These are phyloP conservation scores for Podarcis muralis DNA, from an alignment of 2,113 vertebrate species.

Conservation along the genomic window DNA sequence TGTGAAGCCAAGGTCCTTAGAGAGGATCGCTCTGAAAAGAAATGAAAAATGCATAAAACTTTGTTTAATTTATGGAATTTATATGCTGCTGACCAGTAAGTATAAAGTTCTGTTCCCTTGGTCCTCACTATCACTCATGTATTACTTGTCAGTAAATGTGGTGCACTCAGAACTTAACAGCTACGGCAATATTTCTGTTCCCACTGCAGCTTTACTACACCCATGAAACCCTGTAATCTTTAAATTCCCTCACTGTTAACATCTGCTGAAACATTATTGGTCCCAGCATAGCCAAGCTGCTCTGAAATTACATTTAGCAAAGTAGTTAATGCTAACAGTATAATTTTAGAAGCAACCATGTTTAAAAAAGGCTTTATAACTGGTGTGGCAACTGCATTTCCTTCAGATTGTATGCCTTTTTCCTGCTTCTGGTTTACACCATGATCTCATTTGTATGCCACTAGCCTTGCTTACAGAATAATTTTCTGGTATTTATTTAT, in stretches of 20 bases:
- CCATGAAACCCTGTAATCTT: slow-evolving; percentile 92
- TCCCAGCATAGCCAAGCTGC: slow-evolving; percentile 88
- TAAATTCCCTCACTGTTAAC: slow-evolving; percentile 97
- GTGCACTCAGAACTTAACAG: slow-evolving; percentile 85
- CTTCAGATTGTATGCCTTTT: slow-evolving; percentile 35
- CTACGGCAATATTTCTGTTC: slow-evolving; percentile 87
- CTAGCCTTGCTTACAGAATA: not conserved
- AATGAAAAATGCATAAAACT: slow-evolving; percentile 83
- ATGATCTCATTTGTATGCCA: slow-evolving; percentile 14
- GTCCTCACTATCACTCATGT: slow-evolving; percentile 80
- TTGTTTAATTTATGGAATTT: slow-evolving; percentile 83
- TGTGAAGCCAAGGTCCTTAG: slow-evolving; percentile 68
- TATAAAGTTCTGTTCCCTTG: slow-evolving; percentile 82
- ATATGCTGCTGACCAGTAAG: slow-evolving; percentile 85
- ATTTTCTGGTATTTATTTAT: not conserved
- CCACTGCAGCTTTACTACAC: slow-evolving; percentile 93
- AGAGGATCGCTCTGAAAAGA: slow-evolving; percentile 73
- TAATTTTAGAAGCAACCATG: slow-evolving; percentile 77
- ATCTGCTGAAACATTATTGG: slow-evolving; percentile 97
- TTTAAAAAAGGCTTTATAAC: slow-evolving; percentile 75
- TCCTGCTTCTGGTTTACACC: slow-evolving; percentile 26
- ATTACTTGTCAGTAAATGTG: slow-evolving; percentile 81
- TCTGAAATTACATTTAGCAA: slow-evolving; percentile 85
- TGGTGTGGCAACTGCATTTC: not conserved
- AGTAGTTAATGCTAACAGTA: slow-evolving; percentile 83